Conservation (phyloP, 2,797 vertebrate species). For the Alcedo atthis region DNA sequence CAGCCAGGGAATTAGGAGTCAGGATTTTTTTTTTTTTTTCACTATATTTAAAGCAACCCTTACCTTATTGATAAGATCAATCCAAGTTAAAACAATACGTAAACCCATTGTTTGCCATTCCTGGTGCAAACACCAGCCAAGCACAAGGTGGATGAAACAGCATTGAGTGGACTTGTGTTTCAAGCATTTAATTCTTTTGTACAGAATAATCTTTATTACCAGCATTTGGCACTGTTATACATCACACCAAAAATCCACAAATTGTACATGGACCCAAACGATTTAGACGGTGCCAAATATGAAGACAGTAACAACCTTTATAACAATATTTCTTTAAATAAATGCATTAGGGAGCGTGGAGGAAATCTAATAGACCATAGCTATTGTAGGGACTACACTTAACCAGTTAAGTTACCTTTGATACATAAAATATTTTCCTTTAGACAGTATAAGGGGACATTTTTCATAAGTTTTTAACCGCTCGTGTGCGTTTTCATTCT, state of each 20-base stretch:
- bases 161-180: constrained; percentile 63
- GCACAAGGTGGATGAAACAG: constrained; percentile 66
- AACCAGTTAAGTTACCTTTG: constrained; percentile 74
- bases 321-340: constrained; percentile 75
- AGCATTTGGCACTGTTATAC: constrained; percentile 76
- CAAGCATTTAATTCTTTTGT: constrained; percentile 78
- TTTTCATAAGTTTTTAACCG: constrained; percentile 19
- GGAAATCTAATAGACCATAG: constrained; percentile 66
- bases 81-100: constrained; percentile 8
- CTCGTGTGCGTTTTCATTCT: background rate
- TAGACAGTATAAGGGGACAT: background rate
- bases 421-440: constrained; percentile 71
- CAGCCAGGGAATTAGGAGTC: background rate
- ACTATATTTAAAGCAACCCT: constrained; percentile 41
- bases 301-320: constrained; percentile 69
- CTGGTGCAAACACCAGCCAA: background rate
- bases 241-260: constrained; percentile 78
- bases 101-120: constrained; percentile 9
- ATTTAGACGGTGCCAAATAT: constrained; percentile 68
- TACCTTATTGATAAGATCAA: constrained; percentile 19
- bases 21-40: background rate
- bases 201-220: constrained; percentile 79
- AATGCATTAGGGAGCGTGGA: constrained; percentile 56
- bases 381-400: constrained; percentile 68
- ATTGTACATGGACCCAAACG: constrained; percentile 70